Evolutionary conservation across 2,888 invertebrate genomes (phyloP).

Genomic region (Orchesella flavescens): DNA sequence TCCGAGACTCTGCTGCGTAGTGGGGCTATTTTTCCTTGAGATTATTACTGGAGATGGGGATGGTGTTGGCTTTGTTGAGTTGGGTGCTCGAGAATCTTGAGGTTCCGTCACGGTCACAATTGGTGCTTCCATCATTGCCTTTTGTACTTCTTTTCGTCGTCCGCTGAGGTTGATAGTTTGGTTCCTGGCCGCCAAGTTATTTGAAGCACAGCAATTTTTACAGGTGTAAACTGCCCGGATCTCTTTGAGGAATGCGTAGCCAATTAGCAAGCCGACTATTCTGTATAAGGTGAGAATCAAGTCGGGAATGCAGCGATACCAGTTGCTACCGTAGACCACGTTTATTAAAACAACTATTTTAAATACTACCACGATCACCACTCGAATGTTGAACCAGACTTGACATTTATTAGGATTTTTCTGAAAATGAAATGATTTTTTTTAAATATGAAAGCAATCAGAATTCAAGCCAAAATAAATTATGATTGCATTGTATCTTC

Average conservation of each 20-base stretch:
- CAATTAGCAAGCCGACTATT: conserved; percentile 43
- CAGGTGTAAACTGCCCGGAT: not conserved
- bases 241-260: conserved; percentile 47
- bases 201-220: not conserved
- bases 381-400: conserved; percentile 61
- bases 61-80: too few relatives aligned
- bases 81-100: not conserved
- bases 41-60: not conserved
- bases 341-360: conserved; percentile 62
- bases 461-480: not conserved
- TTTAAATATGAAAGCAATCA: not conserved
- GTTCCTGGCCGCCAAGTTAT: not conserved
- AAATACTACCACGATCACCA: conserved; percentile 52
- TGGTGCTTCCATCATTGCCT: conserved; percentile 23
- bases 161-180: conserved; percentile 27
- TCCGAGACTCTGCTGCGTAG: not conserved
- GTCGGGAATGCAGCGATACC: conserved; percentile 59
- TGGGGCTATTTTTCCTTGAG: conserved; percentile 6
- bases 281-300: conserved; percentile 54
- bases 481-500: not conserved
- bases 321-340: conserved; percentile 54
- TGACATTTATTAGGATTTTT: conserved; percentile 54
- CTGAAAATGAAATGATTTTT: conserved; percentile 3
- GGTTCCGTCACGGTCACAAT: conserved; percentile 42
- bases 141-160: conserved; percentile 36